Evolutionary conservation across 2,797 vertebrate species (phyloP), one percentile per base, ranked within the genome.

Genomic region (Mormyrus hasselquistii): DNA sequence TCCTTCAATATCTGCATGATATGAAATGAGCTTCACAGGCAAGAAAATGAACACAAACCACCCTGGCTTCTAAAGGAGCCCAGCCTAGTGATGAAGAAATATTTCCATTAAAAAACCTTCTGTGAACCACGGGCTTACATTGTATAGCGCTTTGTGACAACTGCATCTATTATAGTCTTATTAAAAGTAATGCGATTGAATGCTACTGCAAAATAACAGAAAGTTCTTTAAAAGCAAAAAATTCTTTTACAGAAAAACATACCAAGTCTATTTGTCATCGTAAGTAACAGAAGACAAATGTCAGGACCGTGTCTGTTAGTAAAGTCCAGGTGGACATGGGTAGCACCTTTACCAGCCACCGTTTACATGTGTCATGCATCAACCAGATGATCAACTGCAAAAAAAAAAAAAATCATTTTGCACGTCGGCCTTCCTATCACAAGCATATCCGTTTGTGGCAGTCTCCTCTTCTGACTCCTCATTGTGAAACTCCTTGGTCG

Each of bases 1-100:
- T 93, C 91, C 89, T 88, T 88, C 90, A 91, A 90, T 91, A 91
- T 92, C 90, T 92, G 88, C 86, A 89, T 88, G 59, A 90, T 91
- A 88, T 38, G 84, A 90, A 91, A 90, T 76, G 88, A 90, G 90
- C 62, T 90, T 92, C 91, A 88, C 83, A 52, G 62, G 88, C 73
- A 55, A 0, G 12, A 50, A 65, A 90, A 89, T 86, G 86, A 88
- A 90, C 91, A 88, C 44, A 89, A 91, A 88, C 85, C 57, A 87
- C 49, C 14, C 49, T 16, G 4, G 55, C n/a, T 41, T 9, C 57
- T 41, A n/a, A 16, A 53, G 44, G 22, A 65, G 85, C 69, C 59
- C 6, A 62, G 89, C 14, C 22, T 55, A 22, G 47, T 73, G 83
- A 84, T 82, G 86, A 69, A 88, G 53, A 62, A 65, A 57, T 82